A percentile compares a stretch with the other conserved stretches of the same genome.
phyloP scores from a whole-genome alignment of 2,888 invertebrate genomes.

The Scaptomyza flava region DNA sequence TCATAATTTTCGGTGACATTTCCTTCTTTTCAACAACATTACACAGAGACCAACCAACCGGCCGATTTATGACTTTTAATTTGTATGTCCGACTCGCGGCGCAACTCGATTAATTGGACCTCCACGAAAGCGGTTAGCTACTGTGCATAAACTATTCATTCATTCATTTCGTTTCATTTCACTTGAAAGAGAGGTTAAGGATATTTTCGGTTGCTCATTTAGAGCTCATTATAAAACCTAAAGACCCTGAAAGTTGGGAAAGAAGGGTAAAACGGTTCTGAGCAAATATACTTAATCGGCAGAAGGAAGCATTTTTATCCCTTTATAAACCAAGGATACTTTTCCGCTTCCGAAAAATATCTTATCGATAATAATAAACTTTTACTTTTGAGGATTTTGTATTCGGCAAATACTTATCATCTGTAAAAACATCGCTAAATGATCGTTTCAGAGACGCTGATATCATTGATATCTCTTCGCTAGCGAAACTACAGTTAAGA shows the following conservation, averaged over 20 bases:
- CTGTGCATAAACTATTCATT: conserved; percentile 64
- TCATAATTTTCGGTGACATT: conserved; percentile 80
- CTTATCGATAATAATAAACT: too few relatives aligned
- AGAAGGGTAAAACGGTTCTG: not conserved
- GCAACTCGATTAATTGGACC: conserved; percentile 78
- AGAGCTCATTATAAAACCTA: conserved; percentile 39
- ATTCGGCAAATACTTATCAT: too few relatives aligned
- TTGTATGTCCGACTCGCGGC: conserved; percentile 75
- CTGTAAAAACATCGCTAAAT: too few relatives aligned
- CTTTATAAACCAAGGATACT: too few relatives aligned
- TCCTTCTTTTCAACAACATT: conserved; percentile 53
- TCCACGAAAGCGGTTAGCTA: conserved; percentile 69
- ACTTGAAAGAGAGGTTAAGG: conserved; percentile 6
- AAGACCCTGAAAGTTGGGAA: not conserved
- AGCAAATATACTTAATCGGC: not conserved
- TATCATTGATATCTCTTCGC: too few relatives aligned
- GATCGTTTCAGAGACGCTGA: too few relatives aligned
- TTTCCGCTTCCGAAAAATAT: too few relatives aligned
- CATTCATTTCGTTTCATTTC: conserved; percentile 58
- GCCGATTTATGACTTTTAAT: conserved; percentile 76
- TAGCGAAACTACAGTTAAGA: too few relatives aligned
- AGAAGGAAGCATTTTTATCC: not conserved
- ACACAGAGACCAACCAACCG: not conserved
- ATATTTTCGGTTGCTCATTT: conserved; percentile 42
- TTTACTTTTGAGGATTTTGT: too few relatives aligned